Percentiles rank a stretch among this genome's conserved stretches.
These are phyloP conservation scores for Etheostoma nigrum DNA, from an alignment of 2,797 vertebrate genomes.

Conservation along the genomic window DNA sequence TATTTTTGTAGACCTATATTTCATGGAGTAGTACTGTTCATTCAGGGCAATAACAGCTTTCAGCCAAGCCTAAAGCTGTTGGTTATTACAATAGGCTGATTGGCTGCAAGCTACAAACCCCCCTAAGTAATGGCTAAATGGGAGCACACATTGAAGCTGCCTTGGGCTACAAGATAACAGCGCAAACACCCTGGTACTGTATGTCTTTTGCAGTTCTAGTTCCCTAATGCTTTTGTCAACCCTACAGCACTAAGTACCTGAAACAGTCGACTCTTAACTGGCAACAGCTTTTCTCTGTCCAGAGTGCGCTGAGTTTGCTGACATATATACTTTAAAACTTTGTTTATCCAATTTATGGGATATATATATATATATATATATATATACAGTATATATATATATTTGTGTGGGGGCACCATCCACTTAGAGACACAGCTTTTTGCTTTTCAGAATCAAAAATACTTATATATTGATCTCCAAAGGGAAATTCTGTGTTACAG, in stretches of 20 bases:
- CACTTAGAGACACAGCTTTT: not conserved
- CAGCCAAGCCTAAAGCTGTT: conserved; percentile 80
- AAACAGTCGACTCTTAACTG: conserved; percentile 36
- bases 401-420: not conserved
- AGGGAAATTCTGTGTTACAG: too few species aligned
- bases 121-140: conserved; percentile 78
- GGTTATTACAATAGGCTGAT: conserved; percentile 78
- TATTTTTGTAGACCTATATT: conserved; percentile 69
- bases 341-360: not conserved
- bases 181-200: conserved; percentile 67
- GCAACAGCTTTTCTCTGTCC: conserved; percentile 15
- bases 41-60: conserved; percentile 66
- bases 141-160: conserved; percentile 73
- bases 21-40: conserved; percentile 48
- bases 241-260: conserved; percentile 45
- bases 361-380: too few species aligned
- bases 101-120: conserved; percentile 79
- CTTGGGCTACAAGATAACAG: conserved; percentile 74
- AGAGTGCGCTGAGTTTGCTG: not conserved
- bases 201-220: conserved; percentile 54
- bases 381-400: too few species aligned
- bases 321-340: not conserved
- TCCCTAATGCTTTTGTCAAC: conserved; percentile 46
- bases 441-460: not conserved
- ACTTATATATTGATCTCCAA: too few species aligned